Conservation (phyloP, 2,797 vertebrate genomes). For the Platyrinchus mystaceus region DNA sequence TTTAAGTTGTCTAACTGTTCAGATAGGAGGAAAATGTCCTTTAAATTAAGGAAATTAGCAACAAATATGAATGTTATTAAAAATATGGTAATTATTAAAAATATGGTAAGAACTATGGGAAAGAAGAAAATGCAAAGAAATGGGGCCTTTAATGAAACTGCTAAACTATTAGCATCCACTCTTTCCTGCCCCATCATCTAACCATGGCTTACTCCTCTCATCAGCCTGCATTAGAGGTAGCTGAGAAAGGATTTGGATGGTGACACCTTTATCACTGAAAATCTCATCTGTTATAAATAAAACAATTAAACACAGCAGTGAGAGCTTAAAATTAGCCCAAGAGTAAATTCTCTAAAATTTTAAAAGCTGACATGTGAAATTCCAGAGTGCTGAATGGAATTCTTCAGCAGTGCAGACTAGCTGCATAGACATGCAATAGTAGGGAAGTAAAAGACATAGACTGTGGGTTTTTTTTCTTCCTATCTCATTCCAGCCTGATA, state of each 20-base stretch:
- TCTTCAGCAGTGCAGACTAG: not conserved
- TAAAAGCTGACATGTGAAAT: constrained; percentile 29
- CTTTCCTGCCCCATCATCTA: not conserved
- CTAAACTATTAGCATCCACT: not conserved
- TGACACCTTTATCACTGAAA: not conserved
- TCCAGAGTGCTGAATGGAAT: not conserved
- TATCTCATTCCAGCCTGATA: not conserved
- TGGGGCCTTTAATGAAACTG: not conserved
- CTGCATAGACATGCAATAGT: not conserved
- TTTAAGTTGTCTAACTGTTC: constrained; percentile 21
- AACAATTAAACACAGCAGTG: constrained; percentile 23
- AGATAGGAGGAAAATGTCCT: constrained; percentile 14
- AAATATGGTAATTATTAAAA: not conserved
- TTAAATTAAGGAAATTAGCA: constrained; percentile 49
- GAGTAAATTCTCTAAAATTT: constrained; percentile 22
- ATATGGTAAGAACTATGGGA: not conserved
- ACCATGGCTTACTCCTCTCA: not conserved
- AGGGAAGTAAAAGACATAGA: not conserved
- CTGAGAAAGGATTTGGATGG: not conserved
- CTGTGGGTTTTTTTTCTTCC: not conserved
- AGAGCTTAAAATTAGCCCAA: constrained; percentile 38
- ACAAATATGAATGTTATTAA: constrained; percentile 16
- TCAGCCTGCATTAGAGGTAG: not conserved
- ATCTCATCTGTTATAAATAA: constrained; percentile 22
- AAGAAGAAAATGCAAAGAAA: not conserved